phyloP scores from a whole-genome alignment of 2,113 vertebrate species.

The Neolamprologus variostigma region DNA sequence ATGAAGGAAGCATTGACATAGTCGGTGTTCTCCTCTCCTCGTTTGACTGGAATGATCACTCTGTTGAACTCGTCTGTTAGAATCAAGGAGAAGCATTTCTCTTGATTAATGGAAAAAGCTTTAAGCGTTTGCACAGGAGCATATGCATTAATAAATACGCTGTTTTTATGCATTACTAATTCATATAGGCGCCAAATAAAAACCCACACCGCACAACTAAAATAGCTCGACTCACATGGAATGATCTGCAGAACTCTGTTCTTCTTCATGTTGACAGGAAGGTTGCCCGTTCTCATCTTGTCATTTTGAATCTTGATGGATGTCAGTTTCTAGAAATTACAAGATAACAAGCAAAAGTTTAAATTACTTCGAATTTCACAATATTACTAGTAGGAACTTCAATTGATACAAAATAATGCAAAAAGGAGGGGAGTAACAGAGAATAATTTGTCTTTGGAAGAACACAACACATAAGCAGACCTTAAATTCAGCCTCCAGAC shows the following conservation, averaged over 20 bases:
- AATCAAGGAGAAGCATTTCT: background rate
- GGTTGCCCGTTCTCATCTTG: constrained; percentile 97
- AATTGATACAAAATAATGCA: background rate
- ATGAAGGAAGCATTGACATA: constrained; percentile 97
- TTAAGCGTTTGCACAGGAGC: background rate
- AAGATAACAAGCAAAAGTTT: background rate
- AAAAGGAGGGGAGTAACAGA: background rate
- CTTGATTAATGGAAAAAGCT: background rate
- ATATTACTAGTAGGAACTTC: background rate
- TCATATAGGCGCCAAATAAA: background rate
- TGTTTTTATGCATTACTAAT: background rate
- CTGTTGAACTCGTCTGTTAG: constrained; percentile 94
- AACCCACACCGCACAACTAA: background rate
- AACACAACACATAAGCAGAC: constrained; percentile 51
- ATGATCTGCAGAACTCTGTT: constrained; percentile 98
- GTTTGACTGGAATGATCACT: constrained; percentile 98
- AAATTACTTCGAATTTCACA: background rate
- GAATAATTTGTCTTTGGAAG: background rate
- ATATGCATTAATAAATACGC: background rate
- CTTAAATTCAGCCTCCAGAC: constrained; percentile 97
- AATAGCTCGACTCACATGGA: constrained; percentile 80
- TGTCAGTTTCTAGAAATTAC: constrained; percentile 82
- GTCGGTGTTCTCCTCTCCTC: constrained; percentile 96
- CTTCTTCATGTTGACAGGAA: constrained; percentile 99
- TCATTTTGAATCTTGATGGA: constrained; percentile 99